These are phyloP conservation scores for Melikaiella ostensackeni DNA, from an alignment of 2,888 invertebrate genomes.

Conservation along the genomic window DNA sequence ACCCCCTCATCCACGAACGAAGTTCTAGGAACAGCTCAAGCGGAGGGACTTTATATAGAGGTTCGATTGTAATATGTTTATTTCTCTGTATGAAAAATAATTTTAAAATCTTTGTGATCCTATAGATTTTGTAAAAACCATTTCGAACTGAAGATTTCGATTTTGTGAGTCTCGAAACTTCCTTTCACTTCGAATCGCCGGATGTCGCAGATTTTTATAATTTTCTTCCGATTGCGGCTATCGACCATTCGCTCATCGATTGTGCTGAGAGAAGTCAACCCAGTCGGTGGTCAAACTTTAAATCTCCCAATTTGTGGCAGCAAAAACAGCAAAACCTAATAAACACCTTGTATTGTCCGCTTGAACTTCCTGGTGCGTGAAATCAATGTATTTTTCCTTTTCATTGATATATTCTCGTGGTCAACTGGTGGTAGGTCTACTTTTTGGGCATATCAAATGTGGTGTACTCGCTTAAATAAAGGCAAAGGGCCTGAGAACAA, in stretches of 20 bases:
- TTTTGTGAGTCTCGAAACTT: background rate
- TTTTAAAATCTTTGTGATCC: background rate
- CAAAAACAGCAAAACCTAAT: constrained; percentile 13
- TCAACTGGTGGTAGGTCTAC: constrained; percentile 10
- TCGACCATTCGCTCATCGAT: background rate
- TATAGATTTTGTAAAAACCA: too few relatives aligned
- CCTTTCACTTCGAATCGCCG: background rate
- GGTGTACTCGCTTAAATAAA: constrained; percentile 31
- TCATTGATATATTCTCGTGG: constrained; percentile 36
- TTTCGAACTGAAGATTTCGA: too few relatives aligned
- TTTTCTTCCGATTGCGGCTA: background rate
- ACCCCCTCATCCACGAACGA: too few relatives aligned
- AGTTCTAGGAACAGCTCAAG: too few relatives aligned
- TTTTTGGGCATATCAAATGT: constrained; percentile 33
- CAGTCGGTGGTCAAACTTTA: constrained; percentile 12
- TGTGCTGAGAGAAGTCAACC: background rate
- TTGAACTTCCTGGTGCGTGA: constrained; percentile 18
- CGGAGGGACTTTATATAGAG: too few relatives aligned
- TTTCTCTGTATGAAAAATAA: background rate
- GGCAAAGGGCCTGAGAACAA: constrained; percentile 21
- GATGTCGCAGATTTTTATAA: background rate
- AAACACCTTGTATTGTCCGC: constrained; percentile 17
- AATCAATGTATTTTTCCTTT: constrained; percentile 38
- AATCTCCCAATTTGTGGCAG: constrained; percentile 19
- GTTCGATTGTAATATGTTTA: too few relatives aligned